phyloP scores from a whole-genome alignment of 2,888 invertebrate species.

The Volucella bombylans region DNA sequence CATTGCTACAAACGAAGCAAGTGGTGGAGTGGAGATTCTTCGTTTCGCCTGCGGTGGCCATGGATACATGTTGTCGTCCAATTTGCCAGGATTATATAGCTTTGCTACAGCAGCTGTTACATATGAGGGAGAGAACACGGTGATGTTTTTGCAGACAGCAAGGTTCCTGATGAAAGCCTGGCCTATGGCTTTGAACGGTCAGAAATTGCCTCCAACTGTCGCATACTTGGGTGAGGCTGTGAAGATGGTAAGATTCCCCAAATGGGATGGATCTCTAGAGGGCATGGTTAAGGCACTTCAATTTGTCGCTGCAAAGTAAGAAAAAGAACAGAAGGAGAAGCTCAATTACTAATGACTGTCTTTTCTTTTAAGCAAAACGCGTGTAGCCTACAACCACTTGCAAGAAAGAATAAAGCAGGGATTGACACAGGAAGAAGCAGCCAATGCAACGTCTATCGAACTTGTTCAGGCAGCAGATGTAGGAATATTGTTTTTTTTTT shows the following conservation, averaged over 20 bases:
- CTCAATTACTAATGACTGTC: not conserved
- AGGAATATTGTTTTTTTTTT: constrained; percentile 75
- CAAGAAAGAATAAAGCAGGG: constrained; percentile 86
- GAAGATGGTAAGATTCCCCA: constrained; percentile 64
- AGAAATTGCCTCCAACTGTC: constrained; percentile 86
- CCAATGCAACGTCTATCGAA: constrained; percentile 92
- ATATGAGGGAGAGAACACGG: constrained; percentile 98
- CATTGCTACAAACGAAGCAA: constrained; percentile 89
- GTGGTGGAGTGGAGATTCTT: constrained; percentile 90
- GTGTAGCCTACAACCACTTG: constrained; percentile 86
- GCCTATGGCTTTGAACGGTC: constrained; percentile 85
- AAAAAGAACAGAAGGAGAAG: not conserved
- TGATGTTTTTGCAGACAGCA: constrained; percentile 94
- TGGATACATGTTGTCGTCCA: constrained; percentile 94
- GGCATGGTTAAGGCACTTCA: constrained; percentile 82
- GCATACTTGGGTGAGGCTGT: constrained; percentile 84
- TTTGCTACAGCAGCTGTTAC: constrained; percentile 93
- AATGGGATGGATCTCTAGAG: constrained; percentile 76
- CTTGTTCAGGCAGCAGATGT: constrained; percentile 91
- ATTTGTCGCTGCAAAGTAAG: constrained; percentile 82
- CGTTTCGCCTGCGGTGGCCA: constrained; percentile 97
- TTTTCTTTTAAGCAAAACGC: constrained; percentile 85
- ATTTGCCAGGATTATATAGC: constrained; percentile 92
- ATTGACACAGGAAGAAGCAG: constrained; percentile 88
- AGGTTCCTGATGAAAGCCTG: constrained; percentile 91